Conservation (phyloP, 2,113 vertebrate species). For the Vulpes lagopus region DNA sequence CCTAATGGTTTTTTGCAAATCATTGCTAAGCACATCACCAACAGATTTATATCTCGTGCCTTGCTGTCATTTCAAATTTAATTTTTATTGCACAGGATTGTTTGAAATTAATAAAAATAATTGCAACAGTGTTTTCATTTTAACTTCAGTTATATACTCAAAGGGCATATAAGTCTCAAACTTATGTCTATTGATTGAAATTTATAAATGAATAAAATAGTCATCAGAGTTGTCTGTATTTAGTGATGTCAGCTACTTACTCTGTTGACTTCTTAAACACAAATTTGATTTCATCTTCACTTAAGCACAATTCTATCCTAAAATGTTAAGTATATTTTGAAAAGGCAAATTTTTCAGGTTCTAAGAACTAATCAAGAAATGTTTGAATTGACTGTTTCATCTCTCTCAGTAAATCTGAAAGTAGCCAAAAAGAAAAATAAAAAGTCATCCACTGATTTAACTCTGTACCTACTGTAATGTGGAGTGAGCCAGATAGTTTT, state of each 20-base stretch:
- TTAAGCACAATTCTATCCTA: constrained; percentile 9
- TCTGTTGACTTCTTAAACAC: neutral
- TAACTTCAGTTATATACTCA: neutral
- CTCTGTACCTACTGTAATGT: neutral
- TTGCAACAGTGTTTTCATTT: neutral
- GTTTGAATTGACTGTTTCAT: neutral
- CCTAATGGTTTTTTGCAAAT: neutral
- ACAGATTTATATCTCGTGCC: neutral
- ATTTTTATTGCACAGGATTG: neutral
- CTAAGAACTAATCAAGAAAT: neutral
- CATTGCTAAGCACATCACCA: neutral
- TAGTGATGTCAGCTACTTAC: neutral
- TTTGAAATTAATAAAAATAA: constrained; percentile 11
- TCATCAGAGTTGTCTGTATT: neutral
- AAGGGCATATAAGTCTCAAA: neutral
- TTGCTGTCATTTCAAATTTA: neutral
- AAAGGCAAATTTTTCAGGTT: constrained; percentile 17
- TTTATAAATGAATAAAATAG: constrained; percentile 17
- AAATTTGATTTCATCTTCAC: constrained; percentile 39
- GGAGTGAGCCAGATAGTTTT: neutral
- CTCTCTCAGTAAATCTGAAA: neutral
- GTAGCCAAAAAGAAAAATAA: neutral
- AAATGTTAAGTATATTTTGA: constrained; percentile 31
- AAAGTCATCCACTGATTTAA: neutral
- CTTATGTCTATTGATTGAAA: neutral